phyloP scores from a whole-genome alignment of 2,888 invertebrate species.

The Agrochola circellaris region DNA sequence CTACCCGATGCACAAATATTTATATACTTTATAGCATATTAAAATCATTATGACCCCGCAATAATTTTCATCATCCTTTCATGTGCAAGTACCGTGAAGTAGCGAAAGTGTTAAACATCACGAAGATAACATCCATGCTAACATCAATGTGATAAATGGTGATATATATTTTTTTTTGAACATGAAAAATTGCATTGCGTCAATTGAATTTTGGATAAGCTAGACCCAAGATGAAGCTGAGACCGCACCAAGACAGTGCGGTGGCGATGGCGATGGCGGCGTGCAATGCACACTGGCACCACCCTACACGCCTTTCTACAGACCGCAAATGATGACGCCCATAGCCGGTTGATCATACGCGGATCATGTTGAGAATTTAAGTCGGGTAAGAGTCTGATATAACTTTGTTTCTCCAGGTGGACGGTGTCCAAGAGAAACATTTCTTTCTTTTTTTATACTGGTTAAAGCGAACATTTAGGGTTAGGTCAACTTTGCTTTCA shows the following conservation, averaged over 20 bases:
- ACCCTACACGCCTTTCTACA: too few relatives aligned
- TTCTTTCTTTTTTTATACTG: too few relatives aligned
- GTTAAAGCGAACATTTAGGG: background rate
- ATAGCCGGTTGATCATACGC: background rate
- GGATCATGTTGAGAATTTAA: background rate
- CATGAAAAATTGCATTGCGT: background rate
- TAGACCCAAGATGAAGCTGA: too few relatives aligned
- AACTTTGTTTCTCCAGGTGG: background rate
- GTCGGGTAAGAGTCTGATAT: too few relatives aligned
- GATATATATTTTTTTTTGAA: background rate
- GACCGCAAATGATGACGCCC: background rate
- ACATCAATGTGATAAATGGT: constrained; percentile 18
- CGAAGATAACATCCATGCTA: constrained; percentile 9
- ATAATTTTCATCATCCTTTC: constrained; percentile 61
- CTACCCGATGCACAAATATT: constrained; percentile 37
- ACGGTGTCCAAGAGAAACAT: background rate
- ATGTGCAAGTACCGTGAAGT: constrained; percentile 72
- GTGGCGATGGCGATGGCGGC: background rate
- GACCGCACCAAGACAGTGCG: background rate
- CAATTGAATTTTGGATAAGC: background rate
- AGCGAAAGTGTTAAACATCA: constrained; percentile 63
- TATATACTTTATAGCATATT: constrained; percentile 53
- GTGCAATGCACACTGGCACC: background rate
- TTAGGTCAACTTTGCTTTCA: background rate
- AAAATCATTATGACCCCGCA: constrained; percentile 35